These are phyloP conservation scores for Caenorhabditis sinica DNA, from an alignment of 2,888 invertebrate genomes.

Conservation along the genomic window DNA sequence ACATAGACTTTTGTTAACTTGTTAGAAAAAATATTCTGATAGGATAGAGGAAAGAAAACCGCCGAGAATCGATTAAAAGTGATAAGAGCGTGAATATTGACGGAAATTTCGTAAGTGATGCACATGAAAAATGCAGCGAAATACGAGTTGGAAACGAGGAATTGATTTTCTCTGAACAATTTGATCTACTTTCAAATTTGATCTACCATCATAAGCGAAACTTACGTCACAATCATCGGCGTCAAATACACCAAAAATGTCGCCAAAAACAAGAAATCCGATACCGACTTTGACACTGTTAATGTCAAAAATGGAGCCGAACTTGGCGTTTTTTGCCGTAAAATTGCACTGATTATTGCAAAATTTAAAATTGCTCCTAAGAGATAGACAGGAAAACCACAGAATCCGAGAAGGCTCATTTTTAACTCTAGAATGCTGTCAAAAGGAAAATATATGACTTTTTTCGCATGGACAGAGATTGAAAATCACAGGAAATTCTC, in stretches of 20 bases:
- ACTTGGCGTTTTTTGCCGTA: neutral
- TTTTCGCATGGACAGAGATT: neutral
- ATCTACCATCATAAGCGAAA: neutral
- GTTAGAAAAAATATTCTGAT: neutral
- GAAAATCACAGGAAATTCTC: neutral
- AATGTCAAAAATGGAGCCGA: neutral
- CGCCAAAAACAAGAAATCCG: neutral
- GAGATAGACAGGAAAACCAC: neutral
- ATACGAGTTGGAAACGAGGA: neutral
- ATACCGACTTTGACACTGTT: neutral
- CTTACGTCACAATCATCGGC: neutral
- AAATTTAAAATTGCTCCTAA: neutral
- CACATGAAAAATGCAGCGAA: neutral
- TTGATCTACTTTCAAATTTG: neutral
- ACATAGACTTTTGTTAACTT: neutral
- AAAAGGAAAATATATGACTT: neutral
- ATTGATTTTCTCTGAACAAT: neutral
- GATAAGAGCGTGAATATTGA: neutral
- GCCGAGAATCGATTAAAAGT: neutral
- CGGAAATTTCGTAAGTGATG: neutral
- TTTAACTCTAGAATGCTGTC: no score
- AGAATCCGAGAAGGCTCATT: neutral
- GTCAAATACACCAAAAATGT: neutral
- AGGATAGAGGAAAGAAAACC: neutral
- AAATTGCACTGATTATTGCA: neutral